phyloP scores from a whole-genome alignment of 2,797 vertebrate species.

The Fringilla coelebs region DNA sequence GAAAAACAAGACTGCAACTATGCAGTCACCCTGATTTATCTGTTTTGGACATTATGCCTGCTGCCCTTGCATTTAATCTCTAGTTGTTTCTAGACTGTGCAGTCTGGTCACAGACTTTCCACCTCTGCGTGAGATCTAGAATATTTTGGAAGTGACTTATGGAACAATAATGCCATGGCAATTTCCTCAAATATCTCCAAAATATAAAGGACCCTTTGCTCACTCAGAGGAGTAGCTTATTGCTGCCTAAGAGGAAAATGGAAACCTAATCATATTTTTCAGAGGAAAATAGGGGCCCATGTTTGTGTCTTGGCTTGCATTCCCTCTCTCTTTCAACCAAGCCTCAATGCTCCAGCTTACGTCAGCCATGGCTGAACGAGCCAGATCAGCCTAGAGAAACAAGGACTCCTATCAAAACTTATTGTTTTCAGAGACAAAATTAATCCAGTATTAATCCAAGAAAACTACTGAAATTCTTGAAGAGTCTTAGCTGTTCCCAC shows the following conservation, averaged over 20 bases:
- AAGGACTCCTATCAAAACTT: not conserved
- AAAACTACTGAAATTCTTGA: not conserved
- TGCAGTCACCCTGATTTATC: conserved; percentile 25
- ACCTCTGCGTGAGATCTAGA: not conserved
- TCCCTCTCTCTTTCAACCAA: not conserved
- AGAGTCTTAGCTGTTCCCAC: not conserved
- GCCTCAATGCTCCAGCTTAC: not conserved
- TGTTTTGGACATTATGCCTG: conserved; percentile 13
- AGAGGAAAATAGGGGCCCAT: not conserved
- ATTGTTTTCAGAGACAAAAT: not conserved
- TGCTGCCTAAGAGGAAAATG: not conserved
- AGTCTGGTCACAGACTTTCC: not conserved
- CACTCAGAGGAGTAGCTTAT: not conserved
- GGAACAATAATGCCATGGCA: not conserved
- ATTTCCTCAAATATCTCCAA: not conserved
- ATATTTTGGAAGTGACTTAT: conserved; percentile 1
- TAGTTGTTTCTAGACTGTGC: not conserved
- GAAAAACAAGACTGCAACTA: conserved; percentile 5
- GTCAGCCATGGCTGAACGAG: not conserved
- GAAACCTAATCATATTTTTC: conserved; percentile 5
- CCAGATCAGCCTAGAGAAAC: not conserved
- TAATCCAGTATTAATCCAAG: not conserved
- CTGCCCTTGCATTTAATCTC: conserved; percentile 5
- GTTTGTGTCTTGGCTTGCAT: conserved; percentile 4
- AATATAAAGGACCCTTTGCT: not conserved